Percentiles rank a stretch among this genome's conserved stretches.
phyloP scores from a whole-genome alignment of 2,797 vertebrate species.

The Semotilus atromaculatus region DNA sequence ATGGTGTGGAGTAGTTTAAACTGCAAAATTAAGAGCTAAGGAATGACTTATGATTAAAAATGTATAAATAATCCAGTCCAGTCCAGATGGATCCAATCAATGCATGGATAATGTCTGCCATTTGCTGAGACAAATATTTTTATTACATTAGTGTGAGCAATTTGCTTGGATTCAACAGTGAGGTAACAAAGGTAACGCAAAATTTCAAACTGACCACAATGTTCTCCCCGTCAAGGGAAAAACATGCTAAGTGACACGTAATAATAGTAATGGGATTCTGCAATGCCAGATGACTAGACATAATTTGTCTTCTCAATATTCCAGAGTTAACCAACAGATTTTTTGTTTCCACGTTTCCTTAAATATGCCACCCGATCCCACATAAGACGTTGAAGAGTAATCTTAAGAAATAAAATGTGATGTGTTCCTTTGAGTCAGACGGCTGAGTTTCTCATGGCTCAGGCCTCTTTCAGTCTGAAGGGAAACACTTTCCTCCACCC shows the following conservation, averaged over 20 bases:
- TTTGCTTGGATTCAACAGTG: constrained; percentile 8
- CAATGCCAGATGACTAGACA: neutral
- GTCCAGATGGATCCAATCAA: neutral
- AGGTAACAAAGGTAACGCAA: neutral
- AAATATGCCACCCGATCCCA: constrained; percentile 1
- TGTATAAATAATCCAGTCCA: neutral
- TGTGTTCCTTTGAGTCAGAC: constrained; percentile 1
- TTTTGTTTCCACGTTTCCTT: neutral
- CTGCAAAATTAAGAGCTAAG: constrained; percentile 16
- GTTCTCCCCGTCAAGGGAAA: neutral
- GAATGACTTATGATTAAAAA: neutral
- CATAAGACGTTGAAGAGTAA: neutral
- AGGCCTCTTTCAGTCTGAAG: constrained; percentile 15
- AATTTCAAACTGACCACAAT: neutral
- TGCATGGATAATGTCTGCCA: neutral
- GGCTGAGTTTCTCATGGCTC: constrained; percentile 8
- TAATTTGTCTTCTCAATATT: neutral
- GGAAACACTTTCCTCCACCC: constrained; percentile 44
- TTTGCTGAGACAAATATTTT: neutral
- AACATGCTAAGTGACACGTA: neutral
- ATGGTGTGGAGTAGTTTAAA: neutral
- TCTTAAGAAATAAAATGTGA: constrained; percentile 11
- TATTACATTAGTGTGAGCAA: neutral
- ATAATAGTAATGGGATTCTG: neutral
- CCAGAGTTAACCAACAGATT: neutral